Evolutionary conservation across 1,140 invertebrate genomes (phyloP).

Genomic region (Drosophila prosaltans): DNA sequence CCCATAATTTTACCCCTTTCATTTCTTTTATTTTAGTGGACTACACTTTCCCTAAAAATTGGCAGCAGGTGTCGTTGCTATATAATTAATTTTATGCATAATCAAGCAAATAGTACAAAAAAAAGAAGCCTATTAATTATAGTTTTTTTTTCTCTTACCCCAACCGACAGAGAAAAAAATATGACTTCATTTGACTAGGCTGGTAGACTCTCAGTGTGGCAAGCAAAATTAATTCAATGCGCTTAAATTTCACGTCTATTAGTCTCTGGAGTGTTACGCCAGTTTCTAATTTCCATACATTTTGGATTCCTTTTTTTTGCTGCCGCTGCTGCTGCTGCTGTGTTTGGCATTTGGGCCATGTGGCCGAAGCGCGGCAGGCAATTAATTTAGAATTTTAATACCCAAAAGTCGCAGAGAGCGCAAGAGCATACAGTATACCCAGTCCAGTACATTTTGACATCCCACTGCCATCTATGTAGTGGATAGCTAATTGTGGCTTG

Average conservation of each 20-base stretch:
- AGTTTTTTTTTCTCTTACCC: conserved; percentile 65
- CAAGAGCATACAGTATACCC: neutral
- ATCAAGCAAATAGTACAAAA: conserved; percentile 61
- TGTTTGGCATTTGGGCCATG: conserved; percentile 42
- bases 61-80: conserved; percentile 50
- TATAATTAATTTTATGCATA: conserved; percentile 73
- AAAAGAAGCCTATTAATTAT: conserved; percentile 78
- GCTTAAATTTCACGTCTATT: conserved; percentile 81
- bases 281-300: conserved; percentile 71
- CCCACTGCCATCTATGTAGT: conserved; percentile 1
- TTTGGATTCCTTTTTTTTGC: conserved; percentile 17
- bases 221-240: conserved; percentile 74
- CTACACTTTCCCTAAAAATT: neutral
- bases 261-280: conserved; percentile 64
- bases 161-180: conserved; percentile 17
- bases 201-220: conserved; percentile 9
- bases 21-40: neutral
- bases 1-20: conserved; percentile 51
- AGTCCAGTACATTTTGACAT: conserved; percentile 8
- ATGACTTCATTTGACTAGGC: conserved; percentile 63
- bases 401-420: conserved; percentile 63
- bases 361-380: conserved; percentile 45
- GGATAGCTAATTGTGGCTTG: conserved; percentile 38
- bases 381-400: conserved; percentile 81
- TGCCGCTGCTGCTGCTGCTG: conserved; percentile 31